phyloP scores from a whole-genome alignment of 2,797 vertebrate species.

The Macropodus opercularis region DNA sequence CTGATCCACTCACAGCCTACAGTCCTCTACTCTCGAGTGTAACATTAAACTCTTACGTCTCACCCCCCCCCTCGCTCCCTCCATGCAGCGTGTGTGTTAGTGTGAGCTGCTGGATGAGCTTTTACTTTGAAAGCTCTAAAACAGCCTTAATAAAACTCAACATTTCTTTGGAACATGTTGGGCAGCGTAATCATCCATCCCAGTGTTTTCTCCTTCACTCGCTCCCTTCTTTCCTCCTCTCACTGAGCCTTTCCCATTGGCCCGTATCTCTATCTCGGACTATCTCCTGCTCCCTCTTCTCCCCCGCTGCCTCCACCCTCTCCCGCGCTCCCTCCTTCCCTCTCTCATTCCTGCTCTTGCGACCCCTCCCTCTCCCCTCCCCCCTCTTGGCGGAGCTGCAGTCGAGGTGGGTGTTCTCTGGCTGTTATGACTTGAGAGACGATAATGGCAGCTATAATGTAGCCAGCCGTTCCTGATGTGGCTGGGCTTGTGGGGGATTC shows the following conservation, averaged over 20 bases:
- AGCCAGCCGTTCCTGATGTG: conserved; percentile 86
- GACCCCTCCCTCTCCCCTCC: conserved; percentile 66
- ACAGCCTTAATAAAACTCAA: conserved; percentile 31
- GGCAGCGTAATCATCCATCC: conserved; percentile 65
- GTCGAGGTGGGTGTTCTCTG: conserved; percentile 89
- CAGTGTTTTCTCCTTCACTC: conserved; percentile 39
- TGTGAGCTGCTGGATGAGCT: conserved; percentile 18
- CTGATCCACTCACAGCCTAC: conserved; percentile 48
- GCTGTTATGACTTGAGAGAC: conserved; percentile 90
- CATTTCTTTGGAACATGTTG: conserved; percentile 40
- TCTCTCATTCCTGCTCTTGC: conserved; percentile 65
- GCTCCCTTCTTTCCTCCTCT: conserved; percentile 47
- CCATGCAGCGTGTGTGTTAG: background rate
- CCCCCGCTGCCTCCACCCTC: conserved; percentile 61
- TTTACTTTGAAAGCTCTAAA: conserved; percentile 30
- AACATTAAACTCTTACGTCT: conserved; percentile 68
- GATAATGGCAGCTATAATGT: conserved; percentile 89
- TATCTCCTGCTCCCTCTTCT: conserved; percentile 53
- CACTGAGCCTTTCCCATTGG: conserved; percentile 48
- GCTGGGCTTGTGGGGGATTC: conserved; percentile 80
- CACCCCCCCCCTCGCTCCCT: background rate
- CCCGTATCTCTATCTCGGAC: conserved; percentile 49
- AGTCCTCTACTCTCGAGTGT: conserved; percentile 56
- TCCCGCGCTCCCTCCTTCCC: conserved; percentile 43
- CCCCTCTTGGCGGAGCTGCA: conserved; percentile 70